These are phyloP conservation scores for Trichosurus vulpecula DNA, from an alignment of 2,797 vertebrate species.

Conservation along the genomic window DNA sequence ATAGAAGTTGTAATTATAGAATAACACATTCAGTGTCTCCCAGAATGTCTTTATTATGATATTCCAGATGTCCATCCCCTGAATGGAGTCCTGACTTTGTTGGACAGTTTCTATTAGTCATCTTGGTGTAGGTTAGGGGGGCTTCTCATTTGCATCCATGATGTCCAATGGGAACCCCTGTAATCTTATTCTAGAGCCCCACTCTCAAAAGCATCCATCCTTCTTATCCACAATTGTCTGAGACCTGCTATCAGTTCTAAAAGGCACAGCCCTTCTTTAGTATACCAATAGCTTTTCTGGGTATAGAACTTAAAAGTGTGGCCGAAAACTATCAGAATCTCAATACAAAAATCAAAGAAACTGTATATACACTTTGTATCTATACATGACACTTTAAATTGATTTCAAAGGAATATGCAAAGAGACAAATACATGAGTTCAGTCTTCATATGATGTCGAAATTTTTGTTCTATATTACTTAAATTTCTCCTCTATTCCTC, in stretches of 20 bases:
- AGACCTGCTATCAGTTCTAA: background rate
- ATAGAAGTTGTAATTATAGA: slow-evolving; percentile 18
- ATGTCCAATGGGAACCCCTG: background rate
- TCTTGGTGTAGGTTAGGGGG: background rate
- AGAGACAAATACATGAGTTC: background rate
- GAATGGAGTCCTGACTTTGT: background rate
- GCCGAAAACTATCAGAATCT: slow-evolving; percentile 31
- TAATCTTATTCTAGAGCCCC: background rate
- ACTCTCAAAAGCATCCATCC: background rate
- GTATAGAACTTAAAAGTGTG: slow-evolving; percentile 26
- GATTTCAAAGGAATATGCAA: background rate
- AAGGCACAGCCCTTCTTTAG: slow-evolving; percentile 29
- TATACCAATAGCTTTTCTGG: slow-evolving; percentile 1
- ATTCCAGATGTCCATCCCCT: background rate
- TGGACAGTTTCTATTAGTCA: background rate
- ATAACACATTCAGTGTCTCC: background rate
- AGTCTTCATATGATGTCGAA: background rate
- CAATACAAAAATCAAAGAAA: slow-evolving; percentile 4
- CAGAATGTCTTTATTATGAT: background rate
- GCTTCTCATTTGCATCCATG: background rate
- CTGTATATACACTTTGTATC: background rate
- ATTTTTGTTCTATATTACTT: background rate
- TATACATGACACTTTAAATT: background rate
- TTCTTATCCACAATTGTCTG: background rate
- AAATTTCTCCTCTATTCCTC: background rate